Percentiles rank a stretch among this genome's conserved stretches.
These are phyloP conservation scores for Alloscopus bannaensis DNA, from an alignment of 2,888 invertebrate species.

Conservation along the genomic window DNA sequence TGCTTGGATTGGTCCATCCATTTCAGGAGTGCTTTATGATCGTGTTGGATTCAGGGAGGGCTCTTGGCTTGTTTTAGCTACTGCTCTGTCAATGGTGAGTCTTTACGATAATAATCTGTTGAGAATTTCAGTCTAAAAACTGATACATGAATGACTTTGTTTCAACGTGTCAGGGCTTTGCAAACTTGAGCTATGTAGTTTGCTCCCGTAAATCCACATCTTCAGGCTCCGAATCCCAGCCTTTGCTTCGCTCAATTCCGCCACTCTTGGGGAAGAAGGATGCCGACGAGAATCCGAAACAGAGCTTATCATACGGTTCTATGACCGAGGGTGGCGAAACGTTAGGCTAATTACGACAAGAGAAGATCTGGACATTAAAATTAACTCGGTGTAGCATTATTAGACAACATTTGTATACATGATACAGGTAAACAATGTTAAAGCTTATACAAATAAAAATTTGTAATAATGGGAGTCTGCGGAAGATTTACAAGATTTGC, in stretches of 20 bases:
- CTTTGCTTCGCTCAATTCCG: conserved; percentile 20
- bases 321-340: not conserved
- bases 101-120: not conserved
- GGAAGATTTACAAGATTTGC: no score
- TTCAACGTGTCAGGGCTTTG: not conserved
- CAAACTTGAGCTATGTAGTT: conserved; percentile 9
- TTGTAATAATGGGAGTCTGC: no score
- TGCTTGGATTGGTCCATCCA: conserved; percentile 85
- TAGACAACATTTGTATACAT: no score
- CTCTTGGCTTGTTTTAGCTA: conserved; percentile 82
- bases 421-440: no score
- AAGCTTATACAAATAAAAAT: no score
- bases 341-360: no score
- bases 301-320: not conserved
- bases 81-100: conserved; percentile 82
- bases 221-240: conserved; percentile 27
- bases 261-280: conserved; percentile 22
- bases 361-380: no score
- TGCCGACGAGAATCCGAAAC: not conserved
- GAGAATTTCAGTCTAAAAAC: not conserved
- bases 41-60: conserved; percentile 83
- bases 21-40: conserved; percentile 84
- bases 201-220: not conserved
- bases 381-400: no score
- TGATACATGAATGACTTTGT: not conserved